Evolutionary conservation across 2,888 invertebrate species (phyloP).

Genomic region (Odontocolon sp.): DNA sequence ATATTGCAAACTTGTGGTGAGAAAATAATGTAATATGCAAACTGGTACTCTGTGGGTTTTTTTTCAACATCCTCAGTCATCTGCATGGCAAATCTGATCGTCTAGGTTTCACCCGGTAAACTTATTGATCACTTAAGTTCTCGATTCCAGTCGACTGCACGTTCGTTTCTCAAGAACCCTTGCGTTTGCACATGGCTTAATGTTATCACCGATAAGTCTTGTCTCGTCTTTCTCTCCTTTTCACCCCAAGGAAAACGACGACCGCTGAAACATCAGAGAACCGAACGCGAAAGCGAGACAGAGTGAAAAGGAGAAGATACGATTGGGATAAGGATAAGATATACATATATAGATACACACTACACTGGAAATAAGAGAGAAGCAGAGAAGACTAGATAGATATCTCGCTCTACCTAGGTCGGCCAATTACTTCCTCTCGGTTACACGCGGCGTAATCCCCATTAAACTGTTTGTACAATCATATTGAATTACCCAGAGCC

Average conservation of each 20-base stretch:
- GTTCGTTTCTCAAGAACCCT: too few relatives aligned
- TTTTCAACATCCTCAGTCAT: too few relatives aligned
- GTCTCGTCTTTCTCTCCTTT: not conserved
- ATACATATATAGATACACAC: not conserved
- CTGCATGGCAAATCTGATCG: too few relatives aligned
- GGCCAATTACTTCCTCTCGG: constrained; percentile 61
- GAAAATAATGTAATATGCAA: too few relatives aligned
- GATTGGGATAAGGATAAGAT: not conserved
- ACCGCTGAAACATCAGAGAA: not conserved
- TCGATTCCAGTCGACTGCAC: too few relatives aligned
- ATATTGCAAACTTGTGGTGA: too few relatives aligned
- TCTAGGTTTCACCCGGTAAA: too few relatives aligned
- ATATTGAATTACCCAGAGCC: constrained; percentile 60
- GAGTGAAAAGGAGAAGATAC: not conserved
- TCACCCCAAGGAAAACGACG: not conserved
- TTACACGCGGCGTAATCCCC: constrained; percentile 61
- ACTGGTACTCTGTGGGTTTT: too few relatives aligned
- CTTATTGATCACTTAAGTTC: too few relatives aligned
- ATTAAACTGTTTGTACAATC: constrained; percentile 63
- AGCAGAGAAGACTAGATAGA: constrained; percentile 27
- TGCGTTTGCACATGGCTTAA: too few relatives aligned
- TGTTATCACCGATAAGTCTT: not conserved
- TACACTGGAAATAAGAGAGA: constrained; percentile 2
- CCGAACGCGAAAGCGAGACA: not conserved
- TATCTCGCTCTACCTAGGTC: constrained; percentile 41